Evolutionary conservation across 2,113 vertebrate species (phyloP), one percentile per base, ranked within the genome.

Genomic region (Mola mola): DNA sequence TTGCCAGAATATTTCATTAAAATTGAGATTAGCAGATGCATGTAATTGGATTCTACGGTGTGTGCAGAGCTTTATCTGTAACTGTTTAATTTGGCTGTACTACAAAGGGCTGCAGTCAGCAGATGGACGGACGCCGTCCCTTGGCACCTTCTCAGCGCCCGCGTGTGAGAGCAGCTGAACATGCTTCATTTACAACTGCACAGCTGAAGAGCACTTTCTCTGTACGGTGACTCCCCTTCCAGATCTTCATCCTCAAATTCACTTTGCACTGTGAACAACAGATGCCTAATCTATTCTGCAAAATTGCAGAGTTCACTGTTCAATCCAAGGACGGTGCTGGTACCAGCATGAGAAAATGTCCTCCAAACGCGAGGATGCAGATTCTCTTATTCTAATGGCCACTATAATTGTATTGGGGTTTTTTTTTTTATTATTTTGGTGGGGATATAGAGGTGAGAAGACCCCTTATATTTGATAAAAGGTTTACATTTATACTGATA

Each of bases 71-170:
- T 10, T 70, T 58, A 63, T 81, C 41, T 60, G 59, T 25, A 8
- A 25, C 64, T 69, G 55, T 73, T 31, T 76, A 34, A 72, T 75
- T 66, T 74, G 67, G 68, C 77, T 16, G 6, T 11, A 5, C 49
- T 53, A 77, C 71, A 79, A 66, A 62, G 21, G 58, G 58, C 77
- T 83, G 73, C 73, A 83, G 65, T 70, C 72, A 77, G 66, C 82
- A 85, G 82, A 87, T 83, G 80, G 82, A 74, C 44, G 62, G 65
- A 74, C 64, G 77, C 79, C 73, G 72, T 28, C 63, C 77, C 43
- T 76, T 83, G 85, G 79, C 85, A 64, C 59, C 55, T 66, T 61
- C 58, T 48, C 74, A 8, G 34, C 33, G 38, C 50, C 28, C 53
- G 34, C 29, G 60, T 50, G 70, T 37, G 63, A 28, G 56, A 58